phyloP scores from a whole-genome alignment of 2,797 vertebrate genomes.

The Phoxinus dragarum region DNA sequence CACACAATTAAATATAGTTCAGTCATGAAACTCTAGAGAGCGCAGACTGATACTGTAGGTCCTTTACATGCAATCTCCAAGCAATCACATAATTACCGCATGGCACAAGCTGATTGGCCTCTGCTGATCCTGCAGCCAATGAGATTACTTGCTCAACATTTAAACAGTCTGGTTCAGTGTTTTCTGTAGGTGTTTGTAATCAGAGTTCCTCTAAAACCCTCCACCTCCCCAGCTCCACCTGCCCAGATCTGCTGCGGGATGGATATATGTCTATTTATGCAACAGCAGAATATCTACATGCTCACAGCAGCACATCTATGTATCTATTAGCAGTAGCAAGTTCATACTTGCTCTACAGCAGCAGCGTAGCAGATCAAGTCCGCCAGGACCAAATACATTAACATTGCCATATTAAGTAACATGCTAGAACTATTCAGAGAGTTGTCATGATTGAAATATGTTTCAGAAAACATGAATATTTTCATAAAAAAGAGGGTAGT shows the following conservation, averaged over 20 bases:
- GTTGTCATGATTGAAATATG: not conserved
- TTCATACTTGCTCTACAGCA: not conserved
- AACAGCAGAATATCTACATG: not conserved
- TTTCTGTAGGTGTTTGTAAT: not conserved
- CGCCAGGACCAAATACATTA: not conserved
- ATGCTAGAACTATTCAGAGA: not conserved
- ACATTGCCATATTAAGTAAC: not conserved
- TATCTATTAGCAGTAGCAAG: too few relatives aligned
- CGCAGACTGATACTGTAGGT: not conserved
- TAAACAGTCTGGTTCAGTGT: not conserved
- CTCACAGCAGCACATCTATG: too few relatives aligned
- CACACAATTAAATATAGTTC: not conserved
- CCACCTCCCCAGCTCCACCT: not conserved
- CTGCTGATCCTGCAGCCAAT: not conserved
- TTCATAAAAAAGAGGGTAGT: too few relatives aligned
- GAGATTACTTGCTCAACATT: not conserved
- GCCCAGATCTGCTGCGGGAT: not conserved
- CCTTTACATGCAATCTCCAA: not conserved
- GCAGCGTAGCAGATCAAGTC: too few relatives aligned
- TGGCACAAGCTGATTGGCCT: not conserved
- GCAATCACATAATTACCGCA: not conserved
- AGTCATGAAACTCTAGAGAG: not conserved
- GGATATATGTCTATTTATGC: not conserved
- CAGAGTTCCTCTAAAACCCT: not conserved
- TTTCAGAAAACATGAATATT: too few relatives aligned